A percentile compares a stretch with the other conserved stretches of the same genome.
Evolutionary conservation across 2,113 vertebrate genomes (phyloP).

Genomic region (Gobius niger): DNA sequence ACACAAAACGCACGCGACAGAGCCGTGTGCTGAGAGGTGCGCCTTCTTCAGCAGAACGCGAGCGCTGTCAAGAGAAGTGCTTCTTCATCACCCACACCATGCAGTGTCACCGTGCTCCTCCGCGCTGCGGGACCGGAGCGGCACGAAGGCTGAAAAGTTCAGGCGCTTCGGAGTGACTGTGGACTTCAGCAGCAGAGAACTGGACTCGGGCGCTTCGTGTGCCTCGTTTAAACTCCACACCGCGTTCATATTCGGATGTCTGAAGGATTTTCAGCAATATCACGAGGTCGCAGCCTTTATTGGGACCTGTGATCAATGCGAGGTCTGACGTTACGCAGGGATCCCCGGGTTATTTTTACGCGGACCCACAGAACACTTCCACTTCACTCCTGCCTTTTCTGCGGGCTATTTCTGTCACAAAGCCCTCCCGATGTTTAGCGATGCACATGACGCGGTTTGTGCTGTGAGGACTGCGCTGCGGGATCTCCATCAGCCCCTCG

Average conservation of each 20-base stretch:
- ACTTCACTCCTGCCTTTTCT: not conserved
- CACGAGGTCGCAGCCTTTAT: conserved; percentile 7
- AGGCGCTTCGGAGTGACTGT: conserved; percentile 25
- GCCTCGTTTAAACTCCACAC: conserved; percentile 8
- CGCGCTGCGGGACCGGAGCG: conserved; percentile 3
- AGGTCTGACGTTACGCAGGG: not conserved
- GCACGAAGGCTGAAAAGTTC: conserved; percentile 53
- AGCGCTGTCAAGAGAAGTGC: conserved; percentile 29
- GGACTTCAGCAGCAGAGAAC: conserved; percentile 28
- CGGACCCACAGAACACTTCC: conserved; percentile 5
- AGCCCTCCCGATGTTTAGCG: not conserved
- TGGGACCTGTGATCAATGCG: not conserved
- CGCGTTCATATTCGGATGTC: conserved; percentile 2
- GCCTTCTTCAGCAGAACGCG: conserved; percentile 26
- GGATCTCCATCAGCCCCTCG: conserved; percentile 25
- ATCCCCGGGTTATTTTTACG: not conserved
- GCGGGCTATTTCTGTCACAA: not conserved
- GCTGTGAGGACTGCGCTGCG: conserved; percentile 1
- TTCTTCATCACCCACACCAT: conserved; percentile 15
- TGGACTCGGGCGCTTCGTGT: conserved; percentile 23
- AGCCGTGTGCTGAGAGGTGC: conserved; percentile 23
- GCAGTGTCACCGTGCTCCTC: conserved; percentile 15
- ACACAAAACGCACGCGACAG: conserved; percentile 15
- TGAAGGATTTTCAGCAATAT: conserved; percentile 11
- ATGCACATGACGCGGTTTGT: not conserved